Conservation (phyloP, 2,797 vertebrate species). For the Alfaro cultratus region DNA sequence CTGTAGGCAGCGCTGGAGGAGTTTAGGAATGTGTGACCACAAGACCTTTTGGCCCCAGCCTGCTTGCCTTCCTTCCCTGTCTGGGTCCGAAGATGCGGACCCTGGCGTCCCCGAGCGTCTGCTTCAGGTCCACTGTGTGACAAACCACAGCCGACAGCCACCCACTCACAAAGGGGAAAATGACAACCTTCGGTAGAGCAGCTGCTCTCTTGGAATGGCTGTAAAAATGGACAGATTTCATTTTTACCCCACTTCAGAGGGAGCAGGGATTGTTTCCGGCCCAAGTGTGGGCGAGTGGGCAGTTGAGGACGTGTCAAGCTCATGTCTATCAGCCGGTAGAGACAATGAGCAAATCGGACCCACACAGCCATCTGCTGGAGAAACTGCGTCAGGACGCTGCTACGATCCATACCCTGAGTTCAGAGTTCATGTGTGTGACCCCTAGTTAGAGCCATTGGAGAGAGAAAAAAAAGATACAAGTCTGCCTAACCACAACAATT, state of each 20-base stretch:
- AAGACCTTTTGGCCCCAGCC: constrained; percentile 69
- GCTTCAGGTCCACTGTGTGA: constrained; percentile 77
- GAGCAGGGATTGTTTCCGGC: constrained; percentile 72
- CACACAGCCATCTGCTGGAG: constrained; percentile 76
- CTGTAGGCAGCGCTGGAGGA: constrained; percentile 80
- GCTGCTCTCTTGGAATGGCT: constrained; percentile 58
- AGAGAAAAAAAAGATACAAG: too few species aligned
- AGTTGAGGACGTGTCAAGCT: constrained; percentile 68
- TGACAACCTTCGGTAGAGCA: constrained; percentile 76
- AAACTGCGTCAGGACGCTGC: neutral
- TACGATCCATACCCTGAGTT: neutral
- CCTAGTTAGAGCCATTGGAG: too few species aligned
- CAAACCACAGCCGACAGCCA: constrained; percentile 78
- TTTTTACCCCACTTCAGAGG: constrained; percentile 64
- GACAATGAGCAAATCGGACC: constrained; percentile 39
- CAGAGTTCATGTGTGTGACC: too few species aligned
- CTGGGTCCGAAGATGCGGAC: constrained; percentile 72
- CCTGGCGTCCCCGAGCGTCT: constrained; percentile 69
- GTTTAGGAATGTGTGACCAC: constrained; percentile 82
- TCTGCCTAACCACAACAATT: too few species aligned
- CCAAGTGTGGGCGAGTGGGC: constrained; percentile 72
- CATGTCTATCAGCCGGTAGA: constrained; percentile 67
- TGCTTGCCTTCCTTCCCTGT: constrained; percentile 70
- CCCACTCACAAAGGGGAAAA: constrained; percentile 81
- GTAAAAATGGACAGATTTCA: constrained; percentile 60